phyloP scores from a whole-genome alignment of 1,140 invertebrate species.

The Ceratitis capitata region DNA sequence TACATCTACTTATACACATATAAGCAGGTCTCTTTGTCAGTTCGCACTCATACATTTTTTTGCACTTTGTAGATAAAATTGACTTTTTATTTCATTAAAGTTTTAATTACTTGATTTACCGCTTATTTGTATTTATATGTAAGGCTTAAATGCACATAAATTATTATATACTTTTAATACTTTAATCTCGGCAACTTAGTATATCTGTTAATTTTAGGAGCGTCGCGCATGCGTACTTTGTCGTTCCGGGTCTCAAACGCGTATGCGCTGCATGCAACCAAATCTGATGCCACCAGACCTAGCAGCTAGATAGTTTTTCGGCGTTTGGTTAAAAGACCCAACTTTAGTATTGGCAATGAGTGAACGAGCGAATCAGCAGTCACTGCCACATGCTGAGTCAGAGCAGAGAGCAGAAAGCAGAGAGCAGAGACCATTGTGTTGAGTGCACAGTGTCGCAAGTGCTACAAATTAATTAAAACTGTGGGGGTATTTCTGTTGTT shows the following conservation, averaged over 20 bases:
- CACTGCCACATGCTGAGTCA: constrained; percentile 12
- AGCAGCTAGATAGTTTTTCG: not conserved
- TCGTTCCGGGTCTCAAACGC: not conserved
- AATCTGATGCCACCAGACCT: not conserved
- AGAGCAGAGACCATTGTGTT: not conserved
- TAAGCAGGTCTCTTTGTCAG: too few relatives aligned
- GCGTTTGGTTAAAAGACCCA: not conserved
- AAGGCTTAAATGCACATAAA: not conserved
- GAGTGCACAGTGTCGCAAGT: not conserved
- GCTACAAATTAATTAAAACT: too few relatives aligned
- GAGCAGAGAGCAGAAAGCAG: not conserved
- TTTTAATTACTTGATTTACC: not conserved
- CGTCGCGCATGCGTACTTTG: constrained; percentile 30
- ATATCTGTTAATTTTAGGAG: not conserved
- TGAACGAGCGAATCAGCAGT: not conserved
- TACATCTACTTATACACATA: too few relatives aligned
- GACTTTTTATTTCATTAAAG: not conserved
- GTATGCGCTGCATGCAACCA: constrained; percentile 29
- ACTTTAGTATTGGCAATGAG: not conserved
- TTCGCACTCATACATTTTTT: not conserved
- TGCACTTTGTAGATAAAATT: too few relatives aligned
- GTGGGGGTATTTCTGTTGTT: too few relatives aligned
- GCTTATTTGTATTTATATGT: not conserved
- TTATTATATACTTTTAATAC: not conserved
- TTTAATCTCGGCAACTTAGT: not conserved